Evolutionary conservation across 1,140 invertebrate species (phyloP).

Genomic region (Caenorhabditis latens): DNA sequence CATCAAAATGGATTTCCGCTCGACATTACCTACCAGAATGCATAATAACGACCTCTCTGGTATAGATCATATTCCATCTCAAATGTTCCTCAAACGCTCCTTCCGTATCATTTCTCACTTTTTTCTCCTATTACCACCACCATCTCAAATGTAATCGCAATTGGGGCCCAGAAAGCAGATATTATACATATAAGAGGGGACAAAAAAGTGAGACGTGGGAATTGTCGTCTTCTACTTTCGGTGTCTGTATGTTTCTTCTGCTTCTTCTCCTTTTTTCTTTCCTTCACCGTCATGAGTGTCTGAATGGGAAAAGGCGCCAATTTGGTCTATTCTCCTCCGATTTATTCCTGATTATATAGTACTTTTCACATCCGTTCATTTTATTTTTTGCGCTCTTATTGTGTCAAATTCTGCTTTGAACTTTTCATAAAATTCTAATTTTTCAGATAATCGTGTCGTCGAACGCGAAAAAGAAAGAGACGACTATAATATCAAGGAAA

Average conservation of each 20-base stretch:
- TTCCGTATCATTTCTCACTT: slow-evolving; percentile 21
- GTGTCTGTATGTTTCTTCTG: slow-evolving; percentile 19
- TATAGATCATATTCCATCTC: no score
- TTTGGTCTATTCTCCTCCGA: slow-evolving; percentile 23
- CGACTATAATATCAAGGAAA: neutral
- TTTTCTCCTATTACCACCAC: neutral
- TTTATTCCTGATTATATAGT: slow-evolving; percentile 50
- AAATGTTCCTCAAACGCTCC: no score
- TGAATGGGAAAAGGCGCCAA: slow-evolving; percentile 52
- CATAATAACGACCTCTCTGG: no score
- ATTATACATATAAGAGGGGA: slow-evolving; percentile 25
- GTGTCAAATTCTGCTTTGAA: neutral
- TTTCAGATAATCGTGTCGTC: slow-evolving; percentile 29
- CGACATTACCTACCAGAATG: no score
- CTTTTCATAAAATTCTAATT: neutral
- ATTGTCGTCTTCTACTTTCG: neutral
- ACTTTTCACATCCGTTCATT: neutral
- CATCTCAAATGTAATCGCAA: slow-evolving; percentile 4
- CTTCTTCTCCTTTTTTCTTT: neutral
- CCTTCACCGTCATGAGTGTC: slow-evolving; percentile 6
- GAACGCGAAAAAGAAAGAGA: neutral
- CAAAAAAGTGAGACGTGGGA: slow-evolving; percentile 43
- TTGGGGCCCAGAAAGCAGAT: neutral
- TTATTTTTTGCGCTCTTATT: neutral
- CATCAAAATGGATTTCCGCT: neutral